Evolutionary conservation across 2,888 invertebrate species (phyloP), one percentile per base, ranked within the genome.

Genomic region (Doris montereyensis): DNA sequence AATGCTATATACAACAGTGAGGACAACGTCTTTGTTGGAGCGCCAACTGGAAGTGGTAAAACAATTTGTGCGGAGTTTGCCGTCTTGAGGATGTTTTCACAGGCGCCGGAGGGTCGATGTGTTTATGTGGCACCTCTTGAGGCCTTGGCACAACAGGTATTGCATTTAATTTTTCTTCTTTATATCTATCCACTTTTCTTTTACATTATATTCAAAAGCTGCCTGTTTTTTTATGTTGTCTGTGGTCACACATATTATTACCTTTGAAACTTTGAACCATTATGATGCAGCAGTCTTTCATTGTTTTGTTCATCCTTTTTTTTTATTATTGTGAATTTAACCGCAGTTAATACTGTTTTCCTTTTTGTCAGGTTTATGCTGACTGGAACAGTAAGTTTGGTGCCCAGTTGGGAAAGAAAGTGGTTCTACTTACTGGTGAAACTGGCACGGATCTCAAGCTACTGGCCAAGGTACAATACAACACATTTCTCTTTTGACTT

Each of bases 1-100:
- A 99, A 99, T 91, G 97, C 98, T 0, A 96, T 99, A 0, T 99
- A 98, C 93, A 98, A 98, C 91, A 96, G 96, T 1, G 98, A 99
- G 90, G 99, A 99, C 90, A 99, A 98, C 92, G 96, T 99, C 8
- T 97, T 99, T 91, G 95, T 99, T 81, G 93, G 93, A 26, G 93
- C 93, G 1, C 93, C 93, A 1, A 91, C 92, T 65, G 93, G 92
- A 10, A 90, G 90, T 84, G 92, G 92, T 1, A 98, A 98, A 92
- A 97, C 97, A 0, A 96, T 97, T 13, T 95, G 98, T 77, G 98
- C 97, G 0, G 99, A 99, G 91, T 96, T 99, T 92, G 98, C 98
- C 0, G 95, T 99, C 26, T 93, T 99, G 84, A 93, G 99, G 70
- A 93, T 98, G 89, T 87, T 91, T 71, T 84, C 90, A 58, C 88